Percentiles rank a stretch among this genome's conserved stretches.
Evolutionary conservation across 2,113 vertebrate genomes (phyloP).

Genomic region (human (Homo sapiens)): GRCh38 chr1:216020001-216020500

Average conservation of each 20-base stretch:
- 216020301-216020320: neutral
- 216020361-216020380: neutral
- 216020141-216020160: neutral
- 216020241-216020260: neutral
- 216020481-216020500: neutral
- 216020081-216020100: neutral
- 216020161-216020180: neutral
- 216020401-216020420: neutral
- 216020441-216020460: neutral
- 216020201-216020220: neutral
- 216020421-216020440: neutral
- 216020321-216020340: neutral
- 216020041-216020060: neutral
- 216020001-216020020: neutral
- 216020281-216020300: neutral
- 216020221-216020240: neutral
- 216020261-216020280: neutral
- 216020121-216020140: neutral
- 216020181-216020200: neutral
- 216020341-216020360: neutral
- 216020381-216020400: neutral
- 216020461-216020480: neutral
- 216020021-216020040: neutral
- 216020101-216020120: neutral
- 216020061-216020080: constrained; percentile 9